Conservation (phyloP, 1,140 invertebrate species). For the Homarus americanus region DNA sequence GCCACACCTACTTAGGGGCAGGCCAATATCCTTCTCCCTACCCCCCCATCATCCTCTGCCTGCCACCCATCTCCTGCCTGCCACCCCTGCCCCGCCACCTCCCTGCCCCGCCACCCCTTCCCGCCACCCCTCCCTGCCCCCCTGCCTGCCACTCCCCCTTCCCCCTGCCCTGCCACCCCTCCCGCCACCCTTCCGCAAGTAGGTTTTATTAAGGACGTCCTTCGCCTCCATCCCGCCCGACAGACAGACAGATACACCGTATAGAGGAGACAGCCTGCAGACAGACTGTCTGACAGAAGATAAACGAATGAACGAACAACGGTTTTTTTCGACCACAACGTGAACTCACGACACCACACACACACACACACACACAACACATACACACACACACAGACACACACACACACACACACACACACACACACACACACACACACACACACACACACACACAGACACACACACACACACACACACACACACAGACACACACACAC, state of each 20-base stretch:
- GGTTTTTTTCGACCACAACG: neutral
- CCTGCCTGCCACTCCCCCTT: neutral
- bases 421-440: slow-evolving; percentile 7
- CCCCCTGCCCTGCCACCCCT: neutral
- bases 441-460: neutral
- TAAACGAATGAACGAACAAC: neutral
- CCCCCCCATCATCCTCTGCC: no score
- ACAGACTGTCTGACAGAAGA: neutral
- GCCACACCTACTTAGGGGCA: no score
- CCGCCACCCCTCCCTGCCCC: neutral
- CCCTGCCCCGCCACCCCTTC: no score
- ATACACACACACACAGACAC: slow-evolving; percentile 5
- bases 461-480: neutral
- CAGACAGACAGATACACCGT: neutral
- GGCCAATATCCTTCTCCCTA: no score
- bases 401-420: slow-evolving; percentile 2
- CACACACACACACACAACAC: neutral
- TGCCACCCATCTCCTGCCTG: no score
- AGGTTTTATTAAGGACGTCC: neutral
- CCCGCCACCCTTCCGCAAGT: no score
- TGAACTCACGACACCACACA: neutral
- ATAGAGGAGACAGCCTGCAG: no score
- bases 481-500: neutral
- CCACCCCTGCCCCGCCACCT: no score
- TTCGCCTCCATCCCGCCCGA: neutral